Base-by-base conservation (phyloP, 2,113 vertebrate species). In the Dicentrarchus labrax region DNA sequence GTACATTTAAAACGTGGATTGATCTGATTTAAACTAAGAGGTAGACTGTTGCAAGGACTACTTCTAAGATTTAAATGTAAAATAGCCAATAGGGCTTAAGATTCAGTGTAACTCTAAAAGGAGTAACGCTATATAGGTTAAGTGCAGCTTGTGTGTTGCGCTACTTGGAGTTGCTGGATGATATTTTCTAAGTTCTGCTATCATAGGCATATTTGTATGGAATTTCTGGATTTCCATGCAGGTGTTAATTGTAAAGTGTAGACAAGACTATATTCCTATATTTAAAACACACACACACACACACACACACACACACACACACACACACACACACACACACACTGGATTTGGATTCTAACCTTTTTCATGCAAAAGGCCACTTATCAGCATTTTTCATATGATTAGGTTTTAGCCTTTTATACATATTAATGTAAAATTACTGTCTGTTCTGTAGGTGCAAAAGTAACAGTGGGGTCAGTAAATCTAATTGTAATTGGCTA, bases 121-220 rank as follows among this genome's bases (percentile, higher is more conserved):
- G 51, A 83, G 50, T 30, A 60, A 38, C 56, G 61, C 15, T 80
- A 74, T 82, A 51, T 89, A 86, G 87, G 89, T 88, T 87, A 86
- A 80, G 86, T 70, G 65, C 73, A 90, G 72, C 51, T 38, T 75
- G 78, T 72, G 17, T 84, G 70, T 61, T 78, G 67, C 66, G 41
- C 69, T 80, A 71, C 83, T 87, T 86, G 30, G 74, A 90, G 81
- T 84, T 83, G 62, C 76, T 76, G 78, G 65, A 80, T 88, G 72
- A 72, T 72, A 22, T 66, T 53, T 51, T 15, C 2, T n/a, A 53
- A 86, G 61, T 84, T 89, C 53, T 86, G 83, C 78, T 53, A 8
- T 74, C 66, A 86, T 30, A 45, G 21, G 61, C 84, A 77, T 54
- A 38, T 82, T 77, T 66, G 15, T 45, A 43, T 73, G 60, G 57